phyloP scores from a whole-genome alignment of 2,888 invertebrate species.

The Rhaphigaster nebulosa region DNA sequence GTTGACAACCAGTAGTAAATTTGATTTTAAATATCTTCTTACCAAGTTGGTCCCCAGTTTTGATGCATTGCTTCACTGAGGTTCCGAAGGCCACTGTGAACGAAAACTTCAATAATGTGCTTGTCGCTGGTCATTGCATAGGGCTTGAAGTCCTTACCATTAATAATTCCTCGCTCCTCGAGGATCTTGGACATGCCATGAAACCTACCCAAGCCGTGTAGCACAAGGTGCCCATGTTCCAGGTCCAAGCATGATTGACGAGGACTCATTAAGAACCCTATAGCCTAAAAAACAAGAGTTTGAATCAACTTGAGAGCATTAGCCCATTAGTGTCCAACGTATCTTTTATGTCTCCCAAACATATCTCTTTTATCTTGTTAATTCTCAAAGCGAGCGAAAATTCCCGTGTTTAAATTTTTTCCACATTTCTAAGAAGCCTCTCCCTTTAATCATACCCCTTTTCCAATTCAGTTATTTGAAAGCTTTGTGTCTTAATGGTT shows the following conservation, averaged over 20 bases:
- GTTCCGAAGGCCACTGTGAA: conserved; percentile 55
- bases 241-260: conserved; percentile 59
- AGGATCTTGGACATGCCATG: conserved; percentile 61
- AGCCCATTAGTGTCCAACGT: too few species aligned
- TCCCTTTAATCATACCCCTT: too few species aligned
- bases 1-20: background rate
- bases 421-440: too few species aligned
- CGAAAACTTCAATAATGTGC: conserved; percentile 33
- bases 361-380: too few species aligned
- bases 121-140: background rate
- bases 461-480: too few species aligned
- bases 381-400: too few species aligned
- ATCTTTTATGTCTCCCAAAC: too few species aligned
- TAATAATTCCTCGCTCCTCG: conserved; percentile 55
- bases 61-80: conserved; percentile 58
- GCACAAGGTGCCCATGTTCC: conserved; percentile 59
- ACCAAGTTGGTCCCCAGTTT: conserved; percentile 61
- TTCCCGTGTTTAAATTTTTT: too few species aligned
- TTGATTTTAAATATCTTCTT: background rate
- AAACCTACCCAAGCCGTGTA: conserved; percentile 60
- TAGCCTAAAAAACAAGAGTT: conserved; percentile 27
- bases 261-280: conserved; percentile 53
- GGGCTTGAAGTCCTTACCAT: conserved; percentile 52
- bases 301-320: background rate
- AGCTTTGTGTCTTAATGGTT: too few species aligned